Base-by-base conservation (phyloP, 2,888 invertebrate species). In the Megastigmus dorsalis region DNA sequence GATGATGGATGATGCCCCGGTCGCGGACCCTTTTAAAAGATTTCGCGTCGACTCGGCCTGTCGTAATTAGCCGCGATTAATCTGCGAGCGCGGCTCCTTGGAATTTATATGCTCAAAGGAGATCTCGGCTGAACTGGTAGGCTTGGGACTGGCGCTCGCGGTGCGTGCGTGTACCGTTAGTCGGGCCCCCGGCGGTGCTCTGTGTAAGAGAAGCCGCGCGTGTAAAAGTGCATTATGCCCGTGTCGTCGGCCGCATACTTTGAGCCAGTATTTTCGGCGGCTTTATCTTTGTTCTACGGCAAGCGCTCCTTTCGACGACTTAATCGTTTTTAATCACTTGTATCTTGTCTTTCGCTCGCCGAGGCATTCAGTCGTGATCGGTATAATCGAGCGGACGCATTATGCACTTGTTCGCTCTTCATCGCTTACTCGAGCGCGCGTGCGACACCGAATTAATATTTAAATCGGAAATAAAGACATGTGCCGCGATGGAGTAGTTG, bases 61-160 rank as follows among this genome's bases (percentile, higher is more conserved):
- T 71, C 71, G 72, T 72, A 72, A 72, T 72, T 72, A 72, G 66
- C 43, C 52, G 59, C 72, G 66, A 66, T 72, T 66, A 72, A 72
- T 66, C 66, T 71, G 70, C 28, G 43, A 30, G 59, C 23, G 48
- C 57, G 30, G 30, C 69, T 48, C 57, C 59, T 33, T 26, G 60
- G 43, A 48, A 59, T 59, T 70, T 60, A 57, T 67, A 41, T 33
- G 23, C n/a, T 23, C 62, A 33, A 33, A 66, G 41, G 52, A n/a
- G n/a, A n/a, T n/a, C n/a, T n/a, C n/a, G n/a, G n/a, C n/a, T n/a
- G n/a, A n/a, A n/a, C n/a, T n/a, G n/a, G n/a, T n/a, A n/a, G n/a
- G n/a, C n/a, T n/a, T n/a, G n/a, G n/a, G n/a, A n/a, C n/a, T n/a
- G n/a, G n/a, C n/a, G n/a, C n/a, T n/a, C n/a, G n/a, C n/a, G n/a